phyloP scores from a whole-genome alignment of 2,797 vertebrate species.

The Enteromius mattozi region DNA sequence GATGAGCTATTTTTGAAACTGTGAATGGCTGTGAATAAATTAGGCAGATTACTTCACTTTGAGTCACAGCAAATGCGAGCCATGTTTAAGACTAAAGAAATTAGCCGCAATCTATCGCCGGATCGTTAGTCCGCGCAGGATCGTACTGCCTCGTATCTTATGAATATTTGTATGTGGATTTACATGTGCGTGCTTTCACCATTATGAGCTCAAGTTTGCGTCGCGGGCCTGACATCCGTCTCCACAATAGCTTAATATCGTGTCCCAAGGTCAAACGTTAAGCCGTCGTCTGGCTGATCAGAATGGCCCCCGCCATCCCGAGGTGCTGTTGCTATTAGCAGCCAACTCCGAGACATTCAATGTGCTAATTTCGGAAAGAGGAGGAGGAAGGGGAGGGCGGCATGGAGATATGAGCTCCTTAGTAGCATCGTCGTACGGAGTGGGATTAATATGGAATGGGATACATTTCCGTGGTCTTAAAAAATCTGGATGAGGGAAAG shows the following conservation, averaged over 20 bases:
- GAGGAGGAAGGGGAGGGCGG: conserved; percentile 1
- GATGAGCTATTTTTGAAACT: conserved; percentile 59
- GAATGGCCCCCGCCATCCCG: conserved; percentile 51
- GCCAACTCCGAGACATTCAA: conserved; percentile 61
- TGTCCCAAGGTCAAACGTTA: conserved; percentile 66
- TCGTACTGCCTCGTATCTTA: background rate
- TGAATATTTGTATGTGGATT: conserved; percentile 43
- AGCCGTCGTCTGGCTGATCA: conserved; percentile 51
- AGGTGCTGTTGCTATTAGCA: conserved; percentile 60
- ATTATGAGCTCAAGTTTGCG: conserved; percentile 60
- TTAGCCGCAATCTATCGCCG: background rate
- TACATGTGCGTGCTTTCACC: conserved; percentile 50
- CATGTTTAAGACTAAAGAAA: conserved; percentile 41
- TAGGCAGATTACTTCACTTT: conserved; percentile 59
- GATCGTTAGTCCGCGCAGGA: conserved; percentile 7
- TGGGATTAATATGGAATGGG: conserved; percentile 75
- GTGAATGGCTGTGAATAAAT: conserved; percentile 64
- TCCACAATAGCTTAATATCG: conserved; percentile 45
- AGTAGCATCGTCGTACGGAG: conserved; percentile 63
- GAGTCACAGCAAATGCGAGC: conserved; percentile 44
- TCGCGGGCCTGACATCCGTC: conserved; percentile 30
- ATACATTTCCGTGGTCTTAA: conserved; percentile 72
- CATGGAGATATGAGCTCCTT: conserved; percentile 69
- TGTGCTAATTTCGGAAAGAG: conserved; percentile 63
- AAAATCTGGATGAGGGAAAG: conserved; percentile 59